phyloP scores from a whole-genome alignment of 2,113 vertebrate species.

The Erpornis zantholeuca region DNA sequence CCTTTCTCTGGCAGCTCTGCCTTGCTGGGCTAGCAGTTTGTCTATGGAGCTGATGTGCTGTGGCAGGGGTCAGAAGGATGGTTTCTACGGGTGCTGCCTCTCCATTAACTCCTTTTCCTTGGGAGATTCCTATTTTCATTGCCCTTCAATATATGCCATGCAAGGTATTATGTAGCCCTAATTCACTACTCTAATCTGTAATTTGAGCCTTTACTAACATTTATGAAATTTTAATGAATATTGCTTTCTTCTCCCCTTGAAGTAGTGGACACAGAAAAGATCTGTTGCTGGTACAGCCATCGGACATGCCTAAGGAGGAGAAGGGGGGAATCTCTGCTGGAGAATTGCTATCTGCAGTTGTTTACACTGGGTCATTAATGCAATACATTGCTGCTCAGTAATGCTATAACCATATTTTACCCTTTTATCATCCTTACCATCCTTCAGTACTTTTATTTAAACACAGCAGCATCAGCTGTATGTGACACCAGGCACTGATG shows the following conservation, averaged over 20 bases:
- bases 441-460: background rate
- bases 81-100: background rate
- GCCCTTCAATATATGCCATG: background rate
- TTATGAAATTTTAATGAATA: conserved; percentile 44
- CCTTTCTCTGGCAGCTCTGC: background rate
- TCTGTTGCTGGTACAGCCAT: background rate
- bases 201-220: conserved; percentile 37
- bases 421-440: background rate
- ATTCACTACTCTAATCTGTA: conserved; percentile 12
- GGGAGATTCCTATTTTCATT: background rate
- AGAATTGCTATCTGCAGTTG: background rate
- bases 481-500: background rate
- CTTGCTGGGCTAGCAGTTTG: background rate
- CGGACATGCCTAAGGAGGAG: background rate
- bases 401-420: background rate
- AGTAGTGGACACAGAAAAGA: background rate
- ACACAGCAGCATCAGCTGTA: background rate
- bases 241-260: background rate
- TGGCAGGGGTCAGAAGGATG: background rate
- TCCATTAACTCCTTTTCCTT: background rate
- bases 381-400: background rate
- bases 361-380: background rate
- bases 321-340: background rate
- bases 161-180: background rate
- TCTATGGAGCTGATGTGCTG: background rate